phyloP scores from a whole-genome alignment of 1,140 invertebrate species.

The Delia radicum region DNA sequence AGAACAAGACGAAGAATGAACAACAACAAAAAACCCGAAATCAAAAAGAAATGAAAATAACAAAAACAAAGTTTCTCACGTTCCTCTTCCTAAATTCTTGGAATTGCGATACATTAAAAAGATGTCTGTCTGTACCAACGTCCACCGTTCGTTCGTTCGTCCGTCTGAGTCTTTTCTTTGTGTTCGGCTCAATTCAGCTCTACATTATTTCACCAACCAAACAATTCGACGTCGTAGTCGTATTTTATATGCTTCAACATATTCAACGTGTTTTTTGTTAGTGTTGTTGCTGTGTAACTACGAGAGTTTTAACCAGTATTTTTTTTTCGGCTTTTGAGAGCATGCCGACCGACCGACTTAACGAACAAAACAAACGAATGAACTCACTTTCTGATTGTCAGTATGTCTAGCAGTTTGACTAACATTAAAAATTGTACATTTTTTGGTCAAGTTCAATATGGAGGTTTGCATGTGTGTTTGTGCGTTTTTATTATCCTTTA shows the following conservation, averaged over 20 bases:
- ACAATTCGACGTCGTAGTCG: no score
- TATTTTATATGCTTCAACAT: not conserved
- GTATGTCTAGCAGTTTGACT: slow-evolving; percentile 35
- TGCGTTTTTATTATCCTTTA: not conserved
- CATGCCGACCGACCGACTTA: slow-evolving; percentile 13
- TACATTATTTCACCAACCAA: not conserved
- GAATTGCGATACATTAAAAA: slow-evolving; percentile 57
- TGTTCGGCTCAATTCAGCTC: not conserved
- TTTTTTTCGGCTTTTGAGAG: slow-evolving; percentile 30
- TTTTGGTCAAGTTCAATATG: not conserved
- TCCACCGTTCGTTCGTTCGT: slow-evolving; percentile 29
- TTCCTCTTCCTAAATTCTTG: slow-evolving; percentile 57
- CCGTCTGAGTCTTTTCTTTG: slow-evolving; percentile 25
- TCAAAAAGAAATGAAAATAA: slow-evolving; percentile 38
- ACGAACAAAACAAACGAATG: not conserved
- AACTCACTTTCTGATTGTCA: slow-evolving; percentile 30
- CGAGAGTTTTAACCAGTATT: not conserved
- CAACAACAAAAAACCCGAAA: not conserved
- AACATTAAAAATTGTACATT: not conserved
- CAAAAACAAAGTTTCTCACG: slow-evolving; percentile 57
- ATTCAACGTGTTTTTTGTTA: not conserved
- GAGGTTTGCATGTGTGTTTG: not conserved
- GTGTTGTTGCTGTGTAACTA: not conserved
- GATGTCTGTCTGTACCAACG: slow-evolving; percentile 40
- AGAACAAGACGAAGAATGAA: slow-evolving; percentile 23